Evolutionary conservation across 2,113 vertebrate genomes (phyloP), one percentile per base, ranked within the genome.

Genomic region (Pachypanchax playfairii): DNA sequence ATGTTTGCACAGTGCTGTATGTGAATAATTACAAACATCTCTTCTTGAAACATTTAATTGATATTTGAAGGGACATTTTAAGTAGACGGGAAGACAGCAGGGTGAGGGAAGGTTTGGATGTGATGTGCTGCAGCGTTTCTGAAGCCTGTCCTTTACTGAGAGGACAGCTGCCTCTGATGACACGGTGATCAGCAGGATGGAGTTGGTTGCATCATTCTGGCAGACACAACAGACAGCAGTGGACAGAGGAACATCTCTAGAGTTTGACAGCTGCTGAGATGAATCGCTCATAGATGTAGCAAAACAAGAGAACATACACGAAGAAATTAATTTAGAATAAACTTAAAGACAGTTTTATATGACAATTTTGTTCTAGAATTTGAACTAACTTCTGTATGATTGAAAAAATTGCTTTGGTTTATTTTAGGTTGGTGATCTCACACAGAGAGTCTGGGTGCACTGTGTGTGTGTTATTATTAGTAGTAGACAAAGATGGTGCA

Each of bases 211-310:
- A 47, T 49, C 48, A 60, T 41, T 20, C 46, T 15, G 1, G 15
- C 48, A 31, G 26, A 41, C 47, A 52, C 70, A 73, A 61, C 54
- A 47, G 61, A 42, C 62, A 41, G 26, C 51, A 1, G 33, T 0
- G 2, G 7, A 62, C 36, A 42, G 50, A 50, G 44, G 28, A 55
- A 62, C 20, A 20, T 24, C 26, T 46, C 46, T 28, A 31, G 35
- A 57, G 44, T 51, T 71, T 58, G 53, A 65, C 61, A 70, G 33
- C 41, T 33, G 17, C 8, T 3, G 26, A 42, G 36, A 38, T 49
- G 36, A 33, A 55, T 55, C 35, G 21, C 0, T 33, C 13, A 52
- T 21, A 53, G 22, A 33, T 13, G 41, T 51, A 33, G 6, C 38
- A 44, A 18, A 72, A 21, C 44, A 51, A 22, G 13, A 51, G 52